These are phyloP conservation scores for Thera obeliscata DNA, from an alignment of 2,888 invertebrate species.

Conservation along the genomic window DNA sequence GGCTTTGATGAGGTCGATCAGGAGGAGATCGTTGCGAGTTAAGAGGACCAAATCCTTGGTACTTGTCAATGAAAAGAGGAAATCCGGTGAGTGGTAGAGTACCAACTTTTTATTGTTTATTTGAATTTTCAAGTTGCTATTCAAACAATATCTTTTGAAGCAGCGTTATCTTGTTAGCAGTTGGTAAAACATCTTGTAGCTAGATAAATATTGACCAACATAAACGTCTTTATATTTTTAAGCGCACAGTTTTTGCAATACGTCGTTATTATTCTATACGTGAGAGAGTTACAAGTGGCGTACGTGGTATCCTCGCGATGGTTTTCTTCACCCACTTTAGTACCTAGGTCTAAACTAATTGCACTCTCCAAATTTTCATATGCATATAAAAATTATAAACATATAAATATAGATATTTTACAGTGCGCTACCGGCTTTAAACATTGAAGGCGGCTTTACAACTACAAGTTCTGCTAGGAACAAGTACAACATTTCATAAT, in stretches of 20 bases:
- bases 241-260: too few species aligned
- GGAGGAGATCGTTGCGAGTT: slow-evolving; percentile 88
- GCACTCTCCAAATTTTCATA: too few species aligned
- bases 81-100: slow-evolving; percentile 89
- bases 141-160: neutral
- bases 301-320: too few species aligned
- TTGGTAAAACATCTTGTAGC: slow-evolving; percentile 3
- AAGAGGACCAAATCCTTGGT: slow-evolving; percentile 91
- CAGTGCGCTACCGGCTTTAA: too few species aligned
- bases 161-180: slow-evolving; percentile 5
- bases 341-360: too few species aligned
- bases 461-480: too few species aligned
- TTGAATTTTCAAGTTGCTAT: slow-evolving; percentile 5
- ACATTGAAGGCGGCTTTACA: neutral
- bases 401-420: too few species aligned
- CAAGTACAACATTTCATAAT: neutral
- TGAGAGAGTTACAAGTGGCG: too few species aligned
- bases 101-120: slow-evolving; percentile 47
- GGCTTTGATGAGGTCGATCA: slow-evolving; percentile 89
- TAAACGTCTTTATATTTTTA: slow-evolving; percentile 10
- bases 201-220: slow-evolving; percentile 15
- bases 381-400: too few species aligned
- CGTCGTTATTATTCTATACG: too few species aligned
- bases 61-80: slow-evolving; percentile 89
- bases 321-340: too few species aligned